A percentile compares a stretch with the other conserved stretches of the same genome.
phyloP scores from a whole-genome alignment of 92 coral and sea anemone genomes.

The Epizoanthus rinbou region DNA sequence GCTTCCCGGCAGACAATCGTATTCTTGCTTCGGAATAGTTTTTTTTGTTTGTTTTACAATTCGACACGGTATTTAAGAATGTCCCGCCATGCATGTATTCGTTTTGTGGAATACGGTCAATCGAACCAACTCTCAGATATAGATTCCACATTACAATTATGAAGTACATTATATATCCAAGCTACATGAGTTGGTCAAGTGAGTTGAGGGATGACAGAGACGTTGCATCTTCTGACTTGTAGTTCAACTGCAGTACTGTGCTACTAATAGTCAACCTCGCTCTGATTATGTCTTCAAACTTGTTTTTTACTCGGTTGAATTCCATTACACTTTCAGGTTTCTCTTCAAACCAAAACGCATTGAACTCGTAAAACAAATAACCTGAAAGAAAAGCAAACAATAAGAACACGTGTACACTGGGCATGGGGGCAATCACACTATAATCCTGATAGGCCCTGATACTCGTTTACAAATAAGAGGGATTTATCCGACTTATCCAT shows the following conservation, averaged over 20 bases:
- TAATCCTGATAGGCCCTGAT: too few relatives aligned
- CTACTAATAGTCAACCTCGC: conserved; percentile 49
- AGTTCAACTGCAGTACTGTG: conserved; percentile 59
- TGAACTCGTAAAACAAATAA: conserved; percentile 88
- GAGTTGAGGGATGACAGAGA: conserved; percentile 71
- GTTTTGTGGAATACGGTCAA: too few relatives aligned
- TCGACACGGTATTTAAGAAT: too few relatives aligned
- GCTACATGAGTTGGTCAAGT: conserved; percentile 45
- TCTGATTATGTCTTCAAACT: conserved; percentile 79
- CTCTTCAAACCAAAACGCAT: conserved; percentile 89
- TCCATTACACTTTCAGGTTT: conserved; percentile 94
- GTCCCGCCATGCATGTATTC: too few relatives aligned
- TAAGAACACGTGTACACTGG: too few relatives aligned
- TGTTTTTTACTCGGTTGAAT: conserved; percentile 77
- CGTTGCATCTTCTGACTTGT: conserved; percentile 45
- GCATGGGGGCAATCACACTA: too few relatives aligned
- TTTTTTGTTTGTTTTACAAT: too few relatives aligned
- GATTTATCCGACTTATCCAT: too few relatives aligned
- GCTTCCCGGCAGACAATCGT: too few relatives aligned
- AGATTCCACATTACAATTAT: neutral
- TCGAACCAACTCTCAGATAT: neutral
- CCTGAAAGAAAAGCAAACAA: conserved; percentile 50
- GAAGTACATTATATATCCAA: neutral
- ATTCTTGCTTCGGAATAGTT: too few relatives aligned
- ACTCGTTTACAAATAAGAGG: too few relatives aligned